Percentiles rank a stretch among this genome's conserved stretches.
These are phyloP conservation scores for Drosophila ficusphila DNA, from an alignment of 1,140 invertebrate species.

Conservation along the genomic window DNA sequence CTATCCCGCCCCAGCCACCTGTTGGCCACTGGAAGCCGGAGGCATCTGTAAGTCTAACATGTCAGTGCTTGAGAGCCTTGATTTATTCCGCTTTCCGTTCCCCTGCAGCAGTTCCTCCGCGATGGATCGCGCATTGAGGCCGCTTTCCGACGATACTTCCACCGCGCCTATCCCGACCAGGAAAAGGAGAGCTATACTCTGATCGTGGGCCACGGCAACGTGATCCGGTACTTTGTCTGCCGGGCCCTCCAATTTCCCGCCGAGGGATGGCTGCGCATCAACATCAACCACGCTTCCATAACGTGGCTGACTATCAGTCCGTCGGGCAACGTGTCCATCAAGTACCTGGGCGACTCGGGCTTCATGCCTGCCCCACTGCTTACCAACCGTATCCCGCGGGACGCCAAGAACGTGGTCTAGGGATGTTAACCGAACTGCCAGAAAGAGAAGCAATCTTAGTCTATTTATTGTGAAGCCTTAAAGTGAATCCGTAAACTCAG, in stretches of 20 bases:
- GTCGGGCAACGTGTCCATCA: slow-evolving; percentile 92
- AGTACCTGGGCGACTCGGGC: slow-evolving; percentile 93
- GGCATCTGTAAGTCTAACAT: slow-evolving; percentile 87
- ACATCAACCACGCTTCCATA: slow-evolving; percentile 95
- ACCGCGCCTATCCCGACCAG: slow-evolving; percentile 93
- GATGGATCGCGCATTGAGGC: slow-evolving; percentile 99
- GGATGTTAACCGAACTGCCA: not conserved
- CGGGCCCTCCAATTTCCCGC: slow-evolving; percentile 98
- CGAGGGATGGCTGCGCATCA: slow-evolving; percentile 97
- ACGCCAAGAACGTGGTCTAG: slow-evolving; percentile 75
- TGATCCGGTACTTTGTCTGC: slow-evolving; percentile 99
- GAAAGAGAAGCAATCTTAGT: slow-evolving; percentile 17
- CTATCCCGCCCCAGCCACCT: slow-evolving; percentile 97
- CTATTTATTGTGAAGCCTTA: slow-evolving; percentile 31
- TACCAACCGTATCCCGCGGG: slow-evolving; percentile 75
- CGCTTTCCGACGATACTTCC: slow-evolving; percentile 96
- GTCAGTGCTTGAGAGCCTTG: not conserved
- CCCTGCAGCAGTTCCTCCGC: slow-evolving; percentile 93
- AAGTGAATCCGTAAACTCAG: slow-evolving; percentile 5
- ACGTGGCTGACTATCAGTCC: slow-evolving; percentile 95
- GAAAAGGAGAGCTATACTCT: slow-evolving; percentile 94
- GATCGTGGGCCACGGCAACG: slow-evolving; percentile 98
- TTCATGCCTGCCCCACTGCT: slow-evolving; percentile 88
- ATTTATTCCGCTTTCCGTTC: not conserved
- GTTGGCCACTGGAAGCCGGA: slow-evolving; percentile 94